Base-by-base conservation (phyloP, 2,888 invertebrate species). In the Saturnia pavonia region DNA sequence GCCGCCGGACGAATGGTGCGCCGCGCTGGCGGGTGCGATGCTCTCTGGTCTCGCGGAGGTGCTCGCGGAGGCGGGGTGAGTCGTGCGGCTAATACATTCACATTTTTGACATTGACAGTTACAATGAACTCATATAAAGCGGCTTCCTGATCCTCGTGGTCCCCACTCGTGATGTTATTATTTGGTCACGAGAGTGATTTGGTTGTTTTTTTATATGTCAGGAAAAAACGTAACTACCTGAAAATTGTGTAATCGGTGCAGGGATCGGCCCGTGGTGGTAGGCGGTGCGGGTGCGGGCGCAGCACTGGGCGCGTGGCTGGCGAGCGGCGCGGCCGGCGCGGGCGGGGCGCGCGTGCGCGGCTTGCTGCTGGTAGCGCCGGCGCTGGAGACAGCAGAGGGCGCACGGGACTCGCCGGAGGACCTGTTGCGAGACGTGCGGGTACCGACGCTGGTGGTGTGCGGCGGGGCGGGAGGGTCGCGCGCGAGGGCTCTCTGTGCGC, bases 361-460 rank as follows among this genome's bases (percentile, higher is more conserved):
- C 22, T 94, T 96, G 60, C 94, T 96, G 74, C 96, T 96, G 82
- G 90, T 96, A 72, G 96, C 96, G 65, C 96, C 96, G 83, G 96
- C 96, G 65, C 93, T 96, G 77, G 91, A 92, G 70, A 95, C 96
- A 27, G 94, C 96, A 0, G 95, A 95, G 83, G 97, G 96, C 22
- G 92, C 93, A 77, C 89, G 96, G 74, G 96, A 95, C 72, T 93
- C 95, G 75, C 94, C 95, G 1, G 96, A 96, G 77, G 96, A 96
- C 80, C 92, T 94, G 22, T 86, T 96, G 63, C 85, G 95, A 74
- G 95, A 79, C 75, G 72, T 76, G 73, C 78, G 78, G 8, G 72
- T 80, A 76, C 83, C 85, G 67, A 72, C 80, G 80, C 81, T 87
- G 81, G 72, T 82, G 76, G 82, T 85, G 76, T 78, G 77, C 72